phyloP scores from a whole-genome alignment of 1,140 invertebrate species.

The Caenorhabditis inopinata region DNA sequence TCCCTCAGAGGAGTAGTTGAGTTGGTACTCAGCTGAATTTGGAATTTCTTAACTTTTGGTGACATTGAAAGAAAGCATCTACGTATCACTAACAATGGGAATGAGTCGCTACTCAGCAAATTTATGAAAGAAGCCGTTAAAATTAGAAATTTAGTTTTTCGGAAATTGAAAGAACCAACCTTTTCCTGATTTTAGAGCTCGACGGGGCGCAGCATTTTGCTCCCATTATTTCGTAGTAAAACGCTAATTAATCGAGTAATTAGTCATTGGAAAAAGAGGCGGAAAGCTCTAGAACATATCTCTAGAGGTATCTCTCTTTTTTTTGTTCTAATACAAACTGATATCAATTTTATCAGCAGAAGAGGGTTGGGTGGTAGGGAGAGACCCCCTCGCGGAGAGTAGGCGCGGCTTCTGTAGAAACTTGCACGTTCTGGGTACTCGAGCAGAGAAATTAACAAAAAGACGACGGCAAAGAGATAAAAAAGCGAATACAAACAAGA shows the following conservation, averaged over 20 bases:
- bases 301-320: neutral
- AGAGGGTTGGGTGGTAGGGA: no score
- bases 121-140: no score
- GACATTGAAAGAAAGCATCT: no score
- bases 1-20: no score
- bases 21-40: no score
- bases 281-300: neutral
- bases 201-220: conserved; percentile 13
- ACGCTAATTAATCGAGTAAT: conserved; percentile 27
- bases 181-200: neutral
- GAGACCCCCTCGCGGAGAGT: no score
- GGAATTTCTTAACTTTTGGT: no score
- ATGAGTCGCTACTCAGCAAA: no score
- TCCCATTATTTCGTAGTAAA: neutral
- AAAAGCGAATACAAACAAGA: neutral
- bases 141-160: no score
- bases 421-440: conserved; percentile 1
- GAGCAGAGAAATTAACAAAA: neutral
- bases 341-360: neutral
- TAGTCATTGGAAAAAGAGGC: neutral
- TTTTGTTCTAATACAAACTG: neutral
- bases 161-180: neutral
- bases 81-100: no score
- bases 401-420: no score
- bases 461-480: neutral